Evolutionary conservation across 2,113 vertebrate genomes (phyloP), one percentile per base, ranked within the genome.

Genomic region (Urocynchramus pylzowi): DNA sequence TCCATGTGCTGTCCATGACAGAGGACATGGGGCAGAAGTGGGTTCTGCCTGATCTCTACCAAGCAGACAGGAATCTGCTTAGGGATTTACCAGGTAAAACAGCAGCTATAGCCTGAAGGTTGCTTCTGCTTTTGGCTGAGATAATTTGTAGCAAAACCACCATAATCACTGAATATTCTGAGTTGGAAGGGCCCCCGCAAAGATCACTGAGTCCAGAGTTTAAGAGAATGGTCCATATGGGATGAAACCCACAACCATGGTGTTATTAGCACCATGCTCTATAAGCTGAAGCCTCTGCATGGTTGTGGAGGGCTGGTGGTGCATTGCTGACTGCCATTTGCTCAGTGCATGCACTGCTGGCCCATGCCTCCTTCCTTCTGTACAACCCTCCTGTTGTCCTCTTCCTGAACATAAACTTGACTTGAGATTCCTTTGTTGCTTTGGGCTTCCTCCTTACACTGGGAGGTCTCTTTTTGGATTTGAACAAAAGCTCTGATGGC

Each of bases 191-290:
- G 23, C 42, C 30, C 23, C 5, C n/a, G 28, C 64, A 61, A 61
- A 61, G 10, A 24, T 61, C 28, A 61, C 10, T 0, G 0, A 70
- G 10, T 53, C 23, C 19, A 45, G 1, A 28, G n/a, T 61, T 45
- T 20, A 53, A 39, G 19, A 13, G 15, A 61, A n/a, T 23, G 23
- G 23, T 53, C 23, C 23, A 4, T 28, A 13, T 60, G 28, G 54
- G 16, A 45, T 39, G 10, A 19, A 78, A 28, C 47, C 19, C 47
- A 39, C 15, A 69, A 23, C 45, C 8, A 3, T 60, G 37, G 33
- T 37, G 54, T 77, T 52, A 28, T 27, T 50, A 76, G 19, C 39
- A 39, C 54, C 15, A 11, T 53, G 15, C 15, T 60, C 27, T 63
- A 5, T 15, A 53, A 68, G 8, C 14, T 54, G 54, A 91, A 44